Conservation (phyloP, 2,113 vertebrate genomes). For the Ictidomys tridecemlineatus region DNA sequence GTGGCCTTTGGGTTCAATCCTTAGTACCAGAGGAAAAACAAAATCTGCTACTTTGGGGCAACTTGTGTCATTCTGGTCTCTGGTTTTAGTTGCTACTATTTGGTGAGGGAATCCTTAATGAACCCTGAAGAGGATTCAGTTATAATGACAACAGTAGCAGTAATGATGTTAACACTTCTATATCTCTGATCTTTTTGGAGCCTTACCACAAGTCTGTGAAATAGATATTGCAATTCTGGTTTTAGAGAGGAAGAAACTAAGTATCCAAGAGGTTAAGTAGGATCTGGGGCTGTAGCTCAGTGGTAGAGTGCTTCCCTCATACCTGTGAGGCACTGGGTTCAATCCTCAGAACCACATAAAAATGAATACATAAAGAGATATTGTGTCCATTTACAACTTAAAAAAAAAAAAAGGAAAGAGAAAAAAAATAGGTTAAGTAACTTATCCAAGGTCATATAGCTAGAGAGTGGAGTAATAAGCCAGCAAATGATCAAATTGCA, state of each 20-base stretch:
- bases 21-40: too few relatives aligned
- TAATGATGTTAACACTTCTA: neutral
- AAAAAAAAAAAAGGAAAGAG: too few relatives aligned
- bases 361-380: too few relatives aligned
- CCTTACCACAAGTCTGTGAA: neutral
- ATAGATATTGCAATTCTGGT: neutral
- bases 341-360: too few relatives aligned
- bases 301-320: too few relatives aligned
- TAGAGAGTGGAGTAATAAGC: conserved; percentile 2
- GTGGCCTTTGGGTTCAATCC: too few relatives aligned
- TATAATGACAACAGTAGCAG: neutral
- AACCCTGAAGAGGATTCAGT: conserved; percentile 27
- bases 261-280: conserved; percentile 14
- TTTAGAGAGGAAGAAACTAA: conserved; percentile 9
- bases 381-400: too few relatives aligned
- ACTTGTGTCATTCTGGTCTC: neutral
- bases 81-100: conserved; percentile 48
- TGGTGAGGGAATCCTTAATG: conserved; percentile 30
- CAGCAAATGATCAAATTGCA: conserved; percentile 35
- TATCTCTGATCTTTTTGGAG: neutral
- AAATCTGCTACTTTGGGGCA: conserved; percentile 55
- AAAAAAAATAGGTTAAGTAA: neutral
- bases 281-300: too few relatives aligned
- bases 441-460: conserved; percentile 15
- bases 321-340: too few relatives aligned